phyloP scores from a whole-genome alignment of 2,888 invertebrate species.

The Lochmaea crataegi region DNA sequence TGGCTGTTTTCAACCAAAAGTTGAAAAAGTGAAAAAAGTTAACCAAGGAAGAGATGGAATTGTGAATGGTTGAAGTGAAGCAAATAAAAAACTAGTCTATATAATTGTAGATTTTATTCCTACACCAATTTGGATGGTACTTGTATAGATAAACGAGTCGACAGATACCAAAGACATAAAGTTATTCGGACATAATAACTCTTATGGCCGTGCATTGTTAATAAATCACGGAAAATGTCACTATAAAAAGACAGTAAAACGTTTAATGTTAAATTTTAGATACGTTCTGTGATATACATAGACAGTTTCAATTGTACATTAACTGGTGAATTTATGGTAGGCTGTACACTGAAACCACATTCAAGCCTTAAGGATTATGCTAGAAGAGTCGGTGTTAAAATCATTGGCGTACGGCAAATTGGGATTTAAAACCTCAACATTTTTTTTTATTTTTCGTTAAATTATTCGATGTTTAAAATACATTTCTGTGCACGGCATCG shows the following conservation, averaged over 20 bases:
- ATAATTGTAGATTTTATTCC: no score
- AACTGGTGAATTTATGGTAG: slow-evolving; percentile 38
- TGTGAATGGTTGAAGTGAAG: no score
- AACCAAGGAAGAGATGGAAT: no score
- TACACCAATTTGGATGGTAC: no score
- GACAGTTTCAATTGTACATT: slow-evolving; percentile 44
- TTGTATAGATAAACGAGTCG: not conserved
- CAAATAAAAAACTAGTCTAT: no score
- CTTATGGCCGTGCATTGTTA: slow-evolving; percentile 20
- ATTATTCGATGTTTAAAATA: not conserved
- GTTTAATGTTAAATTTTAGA: slow-evolving; percentile 41
- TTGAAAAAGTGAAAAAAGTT: no score
- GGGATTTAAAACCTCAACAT: not conserved
- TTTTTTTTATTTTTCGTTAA: not conserved
- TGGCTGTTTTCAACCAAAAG: no score
- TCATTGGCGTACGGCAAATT: slow-evolving; percentile 29
- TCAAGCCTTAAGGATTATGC: slow-evolving; percentile 24
- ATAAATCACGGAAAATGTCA: slow-evolving; percentile 42
- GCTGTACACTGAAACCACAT: slow-evolving; percentile 35
- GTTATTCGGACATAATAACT: slow-evolving; percentile 35
- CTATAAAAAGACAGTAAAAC: slow-evolving; percentile 43
- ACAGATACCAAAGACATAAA: slow-evolving; percentile 7
- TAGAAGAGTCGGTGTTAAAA: slow-evolving; percentile 10
- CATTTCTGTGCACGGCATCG: not conserved
- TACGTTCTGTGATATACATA: slow-evolving; percentile 42